Base-by-base conservation (phyloP, 1,140 invertebrate genomes). In the Nixonia krombeini region DNA sequence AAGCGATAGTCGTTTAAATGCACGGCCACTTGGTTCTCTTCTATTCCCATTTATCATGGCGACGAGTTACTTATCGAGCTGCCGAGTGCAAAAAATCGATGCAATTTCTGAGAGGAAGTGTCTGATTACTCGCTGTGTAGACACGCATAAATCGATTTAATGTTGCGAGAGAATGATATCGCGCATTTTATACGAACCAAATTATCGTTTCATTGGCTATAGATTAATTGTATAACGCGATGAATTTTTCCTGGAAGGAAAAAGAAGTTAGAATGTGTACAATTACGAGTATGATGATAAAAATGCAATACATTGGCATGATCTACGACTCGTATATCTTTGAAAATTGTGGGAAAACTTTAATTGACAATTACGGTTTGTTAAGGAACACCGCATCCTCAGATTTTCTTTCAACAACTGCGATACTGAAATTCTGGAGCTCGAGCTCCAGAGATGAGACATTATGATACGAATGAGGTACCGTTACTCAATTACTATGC, bases 401-500 rank as follows among this genome's bases (percentile, higher is more conserved):
- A 15, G 25, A 58, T 61, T 59, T 51, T 51, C 55, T 31, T 21
- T 52, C 38, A 55, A 58, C 33, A 37, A 53, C 42, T 28, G 21
- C 40, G 37, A 52, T 13, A 12, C 16, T 62, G 26, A 45, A 68
- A 64, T 70, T 74, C 69, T 55, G 38, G 28, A 59, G 62, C 52
- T 58, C 50, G 41, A n/a, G n/a, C n/a, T n/a, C n/a, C 44, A 55
- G 62, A 82, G 73, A 78, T 74, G 53, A 70, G 67, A 69, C 56
- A 70, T 73, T 72, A 75, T 69, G 72, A 79, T 78, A 80, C 72
- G 65, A 59, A 49, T 58, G 53, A 29, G 53, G 50, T 81, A 79
- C 81, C 81, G 81, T 82, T 83, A 83, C 66, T 61, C 72, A 74
- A 81, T 82, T 82, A 75, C 75, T 81, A 81, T 81, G 74, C 80